Base-by-base conservation (phyloP, 2,113 vertebrate genomes). In the Macquaria ambigua region DNA sequence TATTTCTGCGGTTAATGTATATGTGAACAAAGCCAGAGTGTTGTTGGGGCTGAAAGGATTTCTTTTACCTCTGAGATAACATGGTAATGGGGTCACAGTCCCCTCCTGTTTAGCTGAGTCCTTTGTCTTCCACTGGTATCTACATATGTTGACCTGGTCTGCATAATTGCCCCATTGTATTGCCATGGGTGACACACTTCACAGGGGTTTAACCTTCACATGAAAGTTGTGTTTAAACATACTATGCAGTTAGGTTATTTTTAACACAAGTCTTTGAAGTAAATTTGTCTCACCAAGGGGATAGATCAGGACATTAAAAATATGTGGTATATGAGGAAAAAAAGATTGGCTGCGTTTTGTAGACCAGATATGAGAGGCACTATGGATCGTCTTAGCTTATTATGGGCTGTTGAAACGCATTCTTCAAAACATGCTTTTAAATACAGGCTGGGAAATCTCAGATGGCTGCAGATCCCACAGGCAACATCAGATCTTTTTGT, bases 401-500 rank as follows among this genome's bases (percentile, higher is more conserved):
- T 93, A 90, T 86, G 37, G 58, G 78, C 79, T 90, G 90, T 82
- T 91, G 70, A 88, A 87, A 90, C 82, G 79, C 74, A 66, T 89
- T 92, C 90, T 92, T 94, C 89, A 92, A 93, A 94, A 93, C 92
- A 90, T 53, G 77, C 86, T 92, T 94, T 94, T 90, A 92, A 94
- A 94, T 85, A 81, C 90, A 83, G 82, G 75, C 85, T 74, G 84
- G 74, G 83, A 89, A 94, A 88, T 95, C 95, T 94, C 93, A 83
- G 68, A 90, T 93, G 94, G 69, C 90, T 69, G 5, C 68, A 18
- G 58, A 85, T 95, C 95, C 92, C 91, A 93, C 58, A 90, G 93
- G 94, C 93, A 90, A 90, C 88, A 92, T 94, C 93, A 93, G 86
- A 90, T 91, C 90, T 95, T 95, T 95, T 93, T 93, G 94, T 94